Percentiles rank a stretch among this genome's conserved stretches.
Conservation (phyloP, 2,797 vertebrate genomes). For the Dallia pectoralis region DNA sequence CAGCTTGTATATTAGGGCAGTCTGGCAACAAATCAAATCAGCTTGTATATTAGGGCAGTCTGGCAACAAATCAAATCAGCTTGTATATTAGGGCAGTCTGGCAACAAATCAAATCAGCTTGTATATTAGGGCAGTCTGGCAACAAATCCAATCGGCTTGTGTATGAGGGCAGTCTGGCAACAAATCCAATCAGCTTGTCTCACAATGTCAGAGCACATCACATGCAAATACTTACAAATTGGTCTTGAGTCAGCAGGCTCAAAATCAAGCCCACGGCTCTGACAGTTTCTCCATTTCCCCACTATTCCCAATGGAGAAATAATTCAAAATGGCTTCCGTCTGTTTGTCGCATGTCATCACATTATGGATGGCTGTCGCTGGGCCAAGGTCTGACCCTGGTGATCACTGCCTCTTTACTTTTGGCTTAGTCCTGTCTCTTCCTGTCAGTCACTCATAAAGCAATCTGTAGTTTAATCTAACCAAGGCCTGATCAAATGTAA, state of each 20-base stretch:
- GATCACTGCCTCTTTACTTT: constrained; percentile 24
- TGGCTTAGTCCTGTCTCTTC: background rate
- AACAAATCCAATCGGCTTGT: too few species aligned
- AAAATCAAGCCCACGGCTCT: constrained; percentile 33
- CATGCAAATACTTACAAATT: background rate
- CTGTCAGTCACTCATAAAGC: background rate
- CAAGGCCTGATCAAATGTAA: background rate
- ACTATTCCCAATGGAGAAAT: constrained; percentile 48
- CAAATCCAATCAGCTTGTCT: too few species aligned
- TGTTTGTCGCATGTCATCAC: constrained; percentile 36
- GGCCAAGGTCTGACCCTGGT: constrained; percentile 25
- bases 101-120: too few species aligned
- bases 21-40: too few species aligned
- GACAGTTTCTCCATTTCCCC: constrained; percentile 52
- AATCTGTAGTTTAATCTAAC: background rate
- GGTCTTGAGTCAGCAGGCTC: background rate
- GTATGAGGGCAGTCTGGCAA: too few species aligned
- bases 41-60: too few species aligned
- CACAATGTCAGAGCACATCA: background rate
- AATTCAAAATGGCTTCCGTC: constrained; percentile 21
- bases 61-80: too few species aligned
- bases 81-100: too few species aligned
- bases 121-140: too few species aligned
- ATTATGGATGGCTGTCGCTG: constrained; percentile 16
- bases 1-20: too few species aligned